A percentile compares a stretch with the other conserved stretches of the same genome.
phyloP scores from a whole-genome alignment of 2,888 invertebrate genomes.

The Eumerus sabulonum region DNA sequence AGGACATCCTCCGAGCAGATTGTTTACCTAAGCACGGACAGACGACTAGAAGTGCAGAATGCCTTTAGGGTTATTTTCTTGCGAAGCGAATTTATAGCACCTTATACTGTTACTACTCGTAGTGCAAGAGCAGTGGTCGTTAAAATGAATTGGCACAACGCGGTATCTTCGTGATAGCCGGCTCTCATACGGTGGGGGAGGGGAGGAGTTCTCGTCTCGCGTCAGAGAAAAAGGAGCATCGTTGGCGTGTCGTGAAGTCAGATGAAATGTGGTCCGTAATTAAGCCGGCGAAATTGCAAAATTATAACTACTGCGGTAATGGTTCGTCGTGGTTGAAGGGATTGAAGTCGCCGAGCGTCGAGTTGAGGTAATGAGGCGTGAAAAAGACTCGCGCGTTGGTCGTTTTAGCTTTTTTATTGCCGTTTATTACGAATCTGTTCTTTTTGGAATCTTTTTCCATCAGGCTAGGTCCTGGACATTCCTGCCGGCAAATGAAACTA shows the following conservation, averaged over 20 bases:
- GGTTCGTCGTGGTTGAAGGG: conserved; percentile 35
- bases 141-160: conserved; percentile 66
- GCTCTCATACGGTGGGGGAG: background rate
- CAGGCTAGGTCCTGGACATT: conserved; percentile 29
- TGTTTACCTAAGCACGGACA: conserved; percentile 46
- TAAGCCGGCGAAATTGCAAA: conserved; percentile 78
- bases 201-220: conserved; percentile 2
- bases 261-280: conserved; percentile 79
- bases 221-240: background rate
- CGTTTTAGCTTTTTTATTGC: conserved; percentile 52
- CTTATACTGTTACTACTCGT: conserved; percentile 63
- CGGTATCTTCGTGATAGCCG: conserved; percentile 16
- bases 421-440: conserved; percentile 61
- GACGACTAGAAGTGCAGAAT: conserved; percentile 14
- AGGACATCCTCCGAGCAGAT: conserved; percentile 56
- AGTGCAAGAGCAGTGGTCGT: conserved; percentile 47
- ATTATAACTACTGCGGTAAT: conserved; percentile 72
- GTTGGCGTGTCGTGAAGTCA: conserved; percentile 52
- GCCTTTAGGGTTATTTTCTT: conserved; percentile 55
- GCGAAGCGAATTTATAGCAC: conserved; percentile 65
- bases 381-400: conserved; percentile 56
- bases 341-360: conserved; percentile 28
- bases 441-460: conserved; percentile 25
- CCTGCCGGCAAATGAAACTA: conserved; percentile 7
- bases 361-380: conserved; percentile 67